Conservation (phyloP, 2,888 invertebrate genomes). For the Thera britannica region DNA sequence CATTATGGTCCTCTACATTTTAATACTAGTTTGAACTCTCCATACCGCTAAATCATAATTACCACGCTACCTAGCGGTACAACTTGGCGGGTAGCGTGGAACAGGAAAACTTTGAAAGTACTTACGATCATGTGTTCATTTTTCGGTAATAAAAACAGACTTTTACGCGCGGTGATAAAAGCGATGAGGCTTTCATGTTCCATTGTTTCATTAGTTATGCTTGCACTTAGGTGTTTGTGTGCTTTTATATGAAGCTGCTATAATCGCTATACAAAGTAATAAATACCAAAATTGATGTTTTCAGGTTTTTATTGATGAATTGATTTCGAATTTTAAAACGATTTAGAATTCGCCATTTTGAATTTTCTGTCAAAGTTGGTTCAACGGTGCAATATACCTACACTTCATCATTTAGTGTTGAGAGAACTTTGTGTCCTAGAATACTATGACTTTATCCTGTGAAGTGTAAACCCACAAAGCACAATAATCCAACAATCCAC, state of each 20-base stretch:
- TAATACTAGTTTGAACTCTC: conserved; percentile 61
- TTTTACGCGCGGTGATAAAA: conserved; percentile 41
- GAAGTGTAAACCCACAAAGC: not conserved
- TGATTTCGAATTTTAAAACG: no score
- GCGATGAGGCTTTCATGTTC: conserved; percentile 36
- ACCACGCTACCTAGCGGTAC: conserved; percentile 28
- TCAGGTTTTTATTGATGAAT: not conserved
- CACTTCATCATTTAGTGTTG: no score
- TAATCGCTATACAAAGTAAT: not conserved
- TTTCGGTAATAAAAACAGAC: conserved; percentile 42
- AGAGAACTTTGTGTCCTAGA: no score
- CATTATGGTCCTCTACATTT: conserved; percentile 63
- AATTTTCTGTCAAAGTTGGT: no score
- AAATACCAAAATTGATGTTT: no score
- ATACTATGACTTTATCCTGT: not conserved
- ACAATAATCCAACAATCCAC: conserved; percentile 9
- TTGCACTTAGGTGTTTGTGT: conserved; percentile 7
- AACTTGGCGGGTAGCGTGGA: conserved; percentile 30
- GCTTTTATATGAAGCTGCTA: not conserved
- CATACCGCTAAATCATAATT: conserved; percentile 63
- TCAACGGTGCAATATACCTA: no score
- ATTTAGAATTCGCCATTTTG: no score
- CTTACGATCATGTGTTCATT: conserved; percentile 43
- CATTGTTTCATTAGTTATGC: conserved; percentile 33
- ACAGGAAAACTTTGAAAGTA: conserved; percentile 45